Percentiles rank a stretch among this genome's conserved stretches.
These are phyloP conservation scores for Chlorodrepanis virens DNA, from an alignment of 2,113 vertebrate genomes.

Conservation along the genomic window DNA sequence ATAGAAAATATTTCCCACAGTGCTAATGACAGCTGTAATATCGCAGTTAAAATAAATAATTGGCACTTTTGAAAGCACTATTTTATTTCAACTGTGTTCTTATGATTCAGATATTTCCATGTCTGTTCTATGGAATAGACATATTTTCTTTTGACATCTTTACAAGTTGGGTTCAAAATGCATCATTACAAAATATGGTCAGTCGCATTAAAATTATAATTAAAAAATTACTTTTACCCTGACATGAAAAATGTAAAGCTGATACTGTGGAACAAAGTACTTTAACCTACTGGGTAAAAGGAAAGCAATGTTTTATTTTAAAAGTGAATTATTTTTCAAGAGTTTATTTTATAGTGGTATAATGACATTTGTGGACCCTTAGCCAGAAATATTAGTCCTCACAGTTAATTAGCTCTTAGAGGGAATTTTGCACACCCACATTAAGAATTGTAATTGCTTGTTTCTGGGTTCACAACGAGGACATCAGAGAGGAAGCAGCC, in stretches of 20 bases:
- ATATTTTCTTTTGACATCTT: conserved; percentile 64
- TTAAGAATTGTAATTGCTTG: background rate
- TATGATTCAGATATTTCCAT: conserved; percentile 21
- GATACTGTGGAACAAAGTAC: conserved; percentile 31
- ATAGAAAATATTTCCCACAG: background rate
- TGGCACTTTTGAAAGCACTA: conserved; percentile 43
- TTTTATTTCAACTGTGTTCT: conserved; percentile 35
- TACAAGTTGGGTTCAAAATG: conserved; percentile 58
- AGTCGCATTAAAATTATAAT: conserved; percentile 65
- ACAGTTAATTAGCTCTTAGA: conserved; percentile 45
- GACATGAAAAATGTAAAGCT: conserved; percentile 59
- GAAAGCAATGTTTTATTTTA: conserved; percentile 57
- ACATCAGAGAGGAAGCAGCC: background rate
- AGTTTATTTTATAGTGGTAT: conserved; percentile 55
- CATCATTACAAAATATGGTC: conserved; percentile 37
- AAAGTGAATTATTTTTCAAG: conserved; percentile 48
- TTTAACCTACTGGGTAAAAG: conserved; percentile 54
- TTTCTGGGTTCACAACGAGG: background rate
- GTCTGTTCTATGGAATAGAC: conserved; percentile 4
- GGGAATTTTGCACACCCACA: background rate
- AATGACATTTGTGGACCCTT: conserved; percentile 22
- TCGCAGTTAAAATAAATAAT: conserved; percentile 62
- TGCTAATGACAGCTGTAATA: conserved; percentile 35
- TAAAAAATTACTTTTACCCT: conserved; percentile 61
- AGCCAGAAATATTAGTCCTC: conserved; percentile 40